These are phyloP conservation scores for Anaspis maculata DNA, from an alignment of 2,888 invertebrate species.

Conservation along the genomic window DNA sequence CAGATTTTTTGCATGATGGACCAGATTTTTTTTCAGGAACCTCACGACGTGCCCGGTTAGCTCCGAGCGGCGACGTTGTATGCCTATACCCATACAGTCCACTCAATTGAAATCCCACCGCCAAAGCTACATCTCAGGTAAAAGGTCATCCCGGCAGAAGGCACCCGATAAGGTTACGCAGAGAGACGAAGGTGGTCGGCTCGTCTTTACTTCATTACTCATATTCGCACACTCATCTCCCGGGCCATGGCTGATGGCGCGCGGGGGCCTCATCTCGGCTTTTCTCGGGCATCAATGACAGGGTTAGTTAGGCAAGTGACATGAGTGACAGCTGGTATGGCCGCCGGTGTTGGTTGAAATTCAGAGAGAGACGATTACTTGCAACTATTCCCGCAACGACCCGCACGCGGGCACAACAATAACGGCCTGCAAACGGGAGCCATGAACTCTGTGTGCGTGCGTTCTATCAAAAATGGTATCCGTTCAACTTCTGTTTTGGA, in stretches of 20 bases:
- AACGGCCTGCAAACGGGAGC: too few relatives aligned
- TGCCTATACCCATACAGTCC: too few relatives aligned
- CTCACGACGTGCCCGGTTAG: too few relatives aligned
- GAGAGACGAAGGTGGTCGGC: too few relatives aligned
- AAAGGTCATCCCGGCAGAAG: neutral
- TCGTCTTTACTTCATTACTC: conserved; percentile 37
- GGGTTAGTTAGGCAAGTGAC: conserved; percentile 35
- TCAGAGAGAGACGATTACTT: conserved; percentile 33
- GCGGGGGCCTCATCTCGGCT: too few relatives aligned
- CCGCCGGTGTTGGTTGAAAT: conserved; percentile 35
- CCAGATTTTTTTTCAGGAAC: too few relatives aligned
- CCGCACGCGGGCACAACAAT: too few relatives aligned
- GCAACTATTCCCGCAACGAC: conserved; percentile 28
- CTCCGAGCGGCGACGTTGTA: too few relatives aligned
- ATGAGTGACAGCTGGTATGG: conserved; percentile 40
- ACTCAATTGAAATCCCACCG: neutral
- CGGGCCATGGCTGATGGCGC: conserved; percentile 28
- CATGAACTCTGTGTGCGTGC: too few relatives aligned
- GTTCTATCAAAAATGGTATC: too few relatives aligned
- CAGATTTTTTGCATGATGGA: too few relatives aligned
- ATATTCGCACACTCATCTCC: conserved; percentile 36
- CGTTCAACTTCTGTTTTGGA: too few relatives aligned
- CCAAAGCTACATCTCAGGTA: neutral
- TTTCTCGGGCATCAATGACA: conserved; percentile 33
- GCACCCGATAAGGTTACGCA: conserved; percentile 8